Evolutionary conservation across 1,140 invertebrate species (phyloP).

Genomic region (Anthonomus grandis): DNA sequence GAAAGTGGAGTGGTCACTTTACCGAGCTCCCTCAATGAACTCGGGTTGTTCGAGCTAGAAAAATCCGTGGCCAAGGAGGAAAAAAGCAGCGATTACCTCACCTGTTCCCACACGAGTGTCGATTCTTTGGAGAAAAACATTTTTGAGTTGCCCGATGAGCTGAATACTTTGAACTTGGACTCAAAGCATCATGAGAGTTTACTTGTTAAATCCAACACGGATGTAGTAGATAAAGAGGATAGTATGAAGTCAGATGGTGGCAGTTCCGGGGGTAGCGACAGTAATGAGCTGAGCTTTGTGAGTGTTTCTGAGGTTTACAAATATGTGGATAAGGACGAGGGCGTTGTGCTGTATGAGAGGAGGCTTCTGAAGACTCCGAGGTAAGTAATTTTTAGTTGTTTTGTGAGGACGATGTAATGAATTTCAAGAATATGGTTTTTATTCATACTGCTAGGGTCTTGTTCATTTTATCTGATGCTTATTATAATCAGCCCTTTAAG

Average conservation of each 20-base stretch:
- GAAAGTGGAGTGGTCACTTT: constrained; percentile 41
- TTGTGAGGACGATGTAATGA: too few relatives aligned
- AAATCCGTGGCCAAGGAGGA: constrained; percentile 16
- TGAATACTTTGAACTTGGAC: constrained; percentile 10
- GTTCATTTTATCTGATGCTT: too few relatives aligned
- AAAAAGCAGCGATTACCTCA: constrained; percentile 42
- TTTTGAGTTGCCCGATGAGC: constrained; percentile 34
- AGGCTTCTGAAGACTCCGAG: constrained; percentile 56
- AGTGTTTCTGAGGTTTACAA: constrained; percentile 70
- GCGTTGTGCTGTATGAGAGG: constrained; percentile 67
- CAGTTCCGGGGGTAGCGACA: constrained; percentile 6
- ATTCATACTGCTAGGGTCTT: too few relatives aligned
- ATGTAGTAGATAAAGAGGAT: not conserved
- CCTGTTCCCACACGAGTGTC: constrained; percentile 36
- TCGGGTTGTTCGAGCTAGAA: not conserved
- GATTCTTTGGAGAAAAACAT: constrained; percentile 35
- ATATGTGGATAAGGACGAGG: constrained; percentile 69
- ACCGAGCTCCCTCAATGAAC: constrained; percentile 11
- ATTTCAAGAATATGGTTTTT: too few relatives aligned
- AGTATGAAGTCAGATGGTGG: not conserved
- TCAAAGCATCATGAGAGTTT: not conserved
- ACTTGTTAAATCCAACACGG: not conserved
- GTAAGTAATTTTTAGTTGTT: too few relatives aligned
- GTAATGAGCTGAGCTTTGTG: constrained; percentile 41
- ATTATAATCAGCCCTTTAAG: too few relatives aligned